These are phyloP conservation scores for Eubucco bourcierii DNA, from an alignment of 2,113 vertebrate species.

Conservation along the genomic window DNA sequence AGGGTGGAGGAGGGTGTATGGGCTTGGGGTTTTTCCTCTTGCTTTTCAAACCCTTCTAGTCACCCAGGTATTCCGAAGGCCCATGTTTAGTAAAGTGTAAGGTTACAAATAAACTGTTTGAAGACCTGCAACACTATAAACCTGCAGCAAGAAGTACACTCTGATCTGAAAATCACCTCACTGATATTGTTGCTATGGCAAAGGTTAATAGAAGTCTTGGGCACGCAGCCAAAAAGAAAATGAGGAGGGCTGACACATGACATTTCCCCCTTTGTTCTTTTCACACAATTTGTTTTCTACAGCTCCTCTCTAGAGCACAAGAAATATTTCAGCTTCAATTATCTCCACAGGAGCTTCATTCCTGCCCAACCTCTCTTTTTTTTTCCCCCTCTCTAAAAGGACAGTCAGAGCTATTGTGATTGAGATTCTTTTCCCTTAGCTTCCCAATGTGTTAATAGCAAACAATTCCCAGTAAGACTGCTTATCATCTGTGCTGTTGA, in stretches of 20 bases:
- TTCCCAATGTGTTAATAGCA: not conserved
- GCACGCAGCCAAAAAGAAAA: not conserved
- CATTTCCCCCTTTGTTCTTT: conserved; percentile 30
- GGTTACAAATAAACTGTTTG: not conserved
- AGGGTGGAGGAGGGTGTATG: no score
- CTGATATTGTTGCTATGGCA: not conserved
- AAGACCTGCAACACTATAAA: not conserved
- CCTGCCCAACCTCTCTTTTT: not conserved
- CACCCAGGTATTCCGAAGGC: not conserved
- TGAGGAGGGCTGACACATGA: not conserved
- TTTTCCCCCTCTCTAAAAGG: not conserved
- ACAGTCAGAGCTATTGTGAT: not conserved
- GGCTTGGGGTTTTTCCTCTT: not conserved
- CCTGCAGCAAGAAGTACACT: not conserved
- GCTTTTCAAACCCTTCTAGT: not conserved
- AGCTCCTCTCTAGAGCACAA: conserved; percentile 21
- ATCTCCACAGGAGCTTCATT: conserved; percentile 13
- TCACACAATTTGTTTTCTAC: conserved; percentile 23
- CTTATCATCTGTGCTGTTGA: not conserved
- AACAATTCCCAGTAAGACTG: not conserved
- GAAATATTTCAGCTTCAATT: conserved; percentile 52
- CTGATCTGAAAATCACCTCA: not conserved
- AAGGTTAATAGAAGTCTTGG: not conserved
- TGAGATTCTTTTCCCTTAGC: not conserved
- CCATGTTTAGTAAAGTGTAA: not conserved